Percentiles rank a stretch among this genome's conserved stretches.
Conservation (phyloP, 2,797 vertebrate species). For the Dicrostonyx torquatus region DNA sequence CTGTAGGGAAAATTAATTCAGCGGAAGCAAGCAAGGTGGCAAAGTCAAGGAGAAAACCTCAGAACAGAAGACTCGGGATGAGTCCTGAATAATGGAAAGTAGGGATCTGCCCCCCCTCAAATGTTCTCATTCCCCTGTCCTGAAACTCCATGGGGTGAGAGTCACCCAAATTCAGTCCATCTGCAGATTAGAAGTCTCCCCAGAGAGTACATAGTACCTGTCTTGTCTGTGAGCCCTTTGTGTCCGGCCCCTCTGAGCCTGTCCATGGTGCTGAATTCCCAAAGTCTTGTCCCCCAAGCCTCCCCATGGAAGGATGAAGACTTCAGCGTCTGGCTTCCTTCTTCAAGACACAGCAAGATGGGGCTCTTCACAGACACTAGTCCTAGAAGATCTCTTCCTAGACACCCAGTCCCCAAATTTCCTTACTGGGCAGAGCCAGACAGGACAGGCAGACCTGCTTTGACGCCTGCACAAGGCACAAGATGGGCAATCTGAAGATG, state of each 20-base stretch:
- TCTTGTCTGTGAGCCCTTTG: neutral
- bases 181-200: neutral
- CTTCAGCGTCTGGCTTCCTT: neutral
- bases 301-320: neutral
- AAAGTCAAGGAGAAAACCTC: slow-evolving; percentile 54
- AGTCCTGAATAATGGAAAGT: slow-evolving; percentile 23
- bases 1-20: slow-evolving; percentile 60
- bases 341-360: neutral
- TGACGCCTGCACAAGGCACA: neutral
- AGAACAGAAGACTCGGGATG: neutral
- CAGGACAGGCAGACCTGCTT: neutral
- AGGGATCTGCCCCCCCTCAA: neutral
- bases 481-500: neutral
- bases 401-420: neutral
- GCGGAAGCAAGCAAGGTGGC: slow-evolving; percentile 55
- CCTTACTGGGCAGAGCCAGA: neutral
- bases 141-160: neutral
- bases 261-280: slow-evolving; percentile 53
- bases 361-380: neutral
- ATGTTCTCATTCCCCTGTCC: neutral
- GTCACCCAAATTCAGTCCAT: neutral
- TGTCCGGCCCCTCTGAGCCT: neutral
- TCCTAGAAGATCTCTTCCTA: neutral
- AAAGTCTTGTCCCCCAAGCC: neutral
- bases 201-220: neutral